A percentile compares a stretch with the other conserved stretches of the same genome.
phyloP scores from a whole-genome alignment of 2,888 invertebrate species.

The Abrostola triplasia region DNA sequence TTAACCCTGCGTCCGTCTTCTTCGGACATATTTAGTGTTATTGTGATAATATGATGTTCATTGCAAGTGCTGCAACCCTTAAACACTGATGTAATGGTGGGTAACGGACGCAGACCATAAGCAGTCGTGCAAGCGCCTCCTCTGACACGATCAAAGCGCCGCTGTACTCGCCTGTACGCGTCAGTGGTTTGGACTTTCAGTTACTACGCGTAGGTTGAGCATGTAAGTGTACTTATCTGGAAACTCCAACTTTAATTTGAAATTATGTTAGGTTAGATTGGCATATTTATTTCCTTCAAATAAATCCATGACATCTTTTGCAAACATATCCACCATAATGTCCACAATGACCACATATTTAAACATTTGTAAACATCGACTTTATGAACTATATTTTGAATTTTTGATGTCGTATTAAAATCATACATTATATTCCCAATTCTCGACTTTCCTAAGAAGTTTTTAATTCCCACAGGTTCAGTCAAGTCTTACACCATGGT shows the following conservation, averaged over 20 bases:
- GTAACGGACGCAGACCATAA: slow-evolving; percentile 41
- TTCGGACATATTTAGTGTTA: slow-evolving; percentile 46
- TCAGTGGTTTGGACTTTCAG: slow-evolving; percentile 47
- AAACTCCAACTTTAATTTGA: background rate
- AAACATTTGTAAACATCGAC: too few species aligned
- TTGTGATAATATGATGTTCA: slow-evolving; percentile 36
- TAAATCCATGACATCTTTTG: too few species aligned
- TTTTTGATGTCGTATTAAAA: too few species aligned
- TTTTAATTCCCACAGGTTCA: background rate
- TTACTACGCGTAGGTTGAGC: slow-evolving; percentile 47
- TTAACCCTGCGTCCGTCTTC: slow-evolving; percentile 15
- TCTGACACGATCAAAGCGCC: slow-evolving; percentile 73
- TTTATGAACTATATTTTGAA: too few species aligned
- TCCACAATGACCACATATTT: too few species aligned
- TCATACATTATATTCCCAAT: too few species aligned
- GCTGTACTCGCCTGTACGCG: slow-evolving; percentile 58
- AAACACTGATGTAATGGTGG: slow-evolving; percentile 31
- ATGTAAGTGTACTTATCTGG: slow-evolving; percentile 19
- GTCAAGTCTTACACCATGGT: slow-evolving; percentile 25
- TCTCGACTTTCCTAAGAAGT: too few species aligned
- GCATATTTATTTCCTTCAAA: background rate
- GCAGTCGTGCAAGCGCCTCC: slow-evolving; percentile 66
- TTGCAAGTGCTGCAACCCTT: slow-evolving; percentile 33
- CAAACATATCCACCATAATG: too few species aligned
- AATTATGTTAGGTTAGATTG: background rate